Base-by-base conservation (phyloP, 2,797 vertebrate species). In the Coracias cyanogaster region DNA sequence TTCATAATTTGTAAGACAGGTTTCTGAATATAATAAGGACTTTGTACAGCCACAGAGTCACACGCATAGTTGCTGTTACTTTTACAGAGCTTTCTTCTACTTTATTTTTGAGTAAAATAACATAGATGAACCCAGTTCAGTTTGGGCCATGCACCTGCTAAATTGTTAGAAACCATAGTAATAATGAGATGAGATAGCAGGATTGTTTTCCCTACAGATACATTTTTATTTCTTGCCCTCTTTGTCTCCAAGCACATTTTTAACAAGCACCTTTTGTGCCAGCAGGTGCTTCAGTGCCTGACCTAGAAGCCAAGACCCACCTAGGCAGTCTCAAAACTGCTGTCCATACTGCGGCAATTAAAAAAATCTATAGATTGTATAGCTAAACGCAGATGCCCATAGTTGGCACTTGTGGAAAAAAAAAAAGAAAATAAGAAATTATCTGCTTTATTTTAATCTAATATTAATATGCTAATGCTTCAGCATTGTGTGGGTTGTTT, bases 61-160 rank as follows among this genome's bases (percentile, higher is more conserved):
- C 19, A 15, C 7, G 2, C n/a, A 3, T 31, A 25, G 15, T 46
- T 82, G 37, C n/a, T 81, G 29, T 64, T 82, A 25, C n/a, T 83
- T 83, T 89, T 55, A 21, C 21, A 31, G 31, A 72, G 25, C 15
- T 80, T 72, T 86, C 19, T 17, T 89, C 22, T 33, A 1, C 12
- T 26, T 77, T 5, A 1, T 71, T 89, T 62, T 71, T 67, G 14
- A 41, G 37, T 62, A 41, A 66, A 66, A 39, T 79, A 74, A 35
- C 0, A 0, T 20, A 45, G 9, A 3, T 48, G 49, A 76, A 10
- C 13, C 45, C 48, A 29, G 46, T n/a, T 89, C 57, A 25, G 6
- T 86, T 74, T 62, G 67, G 37, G 10, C 18, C 22, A 12, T 52
- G 37, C 4, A 33, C 20, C 22, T 69, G 29, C 49, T 37, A 37